Evolutionary conservation across 2,797 vertebrate species (phyloP), one percentile per base, ranked within the genome.

Genomic region (Psittacula derbiana): DNA sequence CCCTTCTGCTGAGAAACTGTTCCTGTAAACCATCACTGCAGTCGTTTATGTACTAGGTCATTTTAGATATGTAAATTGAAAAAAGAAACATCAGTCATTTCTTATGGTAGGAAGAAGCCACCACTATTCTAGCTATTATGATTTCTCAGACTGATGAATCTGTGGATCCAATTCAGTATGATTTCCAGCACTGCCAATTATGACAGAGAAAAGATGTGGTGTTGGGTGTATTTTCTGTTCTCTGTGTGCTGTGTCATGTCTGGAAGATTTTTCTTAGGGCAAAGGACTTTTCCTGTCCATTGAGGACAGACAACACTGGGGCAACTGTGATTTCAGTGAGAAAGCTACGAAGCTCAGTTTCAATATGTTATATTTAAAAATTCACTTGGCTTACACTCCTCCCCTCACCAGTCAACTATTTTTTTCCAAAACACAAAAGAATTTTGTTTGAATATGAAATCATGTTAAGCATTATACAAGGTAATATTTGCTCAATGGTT

Each of bases 51-150:
- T 60, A 40, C 15, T 27, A 85, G 40, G 38, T 52, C 8, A 58
- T 58, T 78, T 61, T 38, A 40, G 36, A 8, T 13, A 18, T 41
- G n/a, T 11, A 57, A 78, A 64, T 16, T 10, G 3, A 40, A 61
- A 79, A 61, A 52, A n/a, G 28, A 41, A 86, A 41, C 11, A 31
- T 19, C 6, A n/a, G 28, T 60, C 44, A 36, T 69, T 88, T 16
- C 5, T 61, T 21, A 10, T 6, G 10, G 31, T 3, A 7, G 1
- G 0, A 30, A 4, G 17, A 83, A 93, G 20, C 17, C 33, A 43
- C 6, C 20, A 28, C 6, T 43, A 1, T 28, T 70, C 19, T 76
- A 0, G 0, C 62, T 82, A 4, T 21, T 78, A n/a, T 1, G 2
- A 38, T 78, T 90, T 88, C 25, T 75, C 6, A 44, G 19, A 44